Evolutionary conservation across 2,888 invertebrate species (phyloP).

Genomic region (Drosophila picticornis): DNA sequence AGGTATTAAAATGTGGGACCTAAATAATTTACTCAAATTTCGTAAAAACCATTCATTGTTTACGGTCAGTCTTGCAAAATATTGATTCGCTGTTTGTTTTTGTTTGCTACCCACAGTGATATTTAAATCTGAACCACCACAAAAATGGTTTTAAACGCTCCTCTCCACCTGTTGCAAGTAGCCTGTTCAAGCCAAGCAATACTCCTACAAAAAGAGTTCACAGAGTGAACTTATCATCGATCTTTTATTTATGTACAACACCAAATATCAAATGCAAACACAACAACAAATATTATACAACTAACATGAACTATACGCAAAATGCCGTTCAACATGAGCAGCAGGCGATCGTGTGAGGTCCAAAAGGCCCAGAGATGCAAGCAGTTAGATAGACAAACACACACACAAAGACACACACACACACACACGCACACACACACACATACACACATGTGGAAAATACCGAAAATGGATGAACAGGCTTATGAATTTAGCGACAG

Average conservation of each 20-base stretch:
- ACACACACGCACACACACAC: neutral
- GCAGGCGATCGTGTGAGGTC: slow-evolving; percentile 74
- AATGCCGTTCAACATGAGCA: slow-evolving; percentile 63
- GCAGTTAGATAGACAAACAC: slow-evolving; percentile 27
- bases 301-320: slow-evolving; percentile 68
- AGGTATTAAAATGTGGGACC: neutral
- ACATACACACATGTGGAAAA: slow-evolving; percentile 32
- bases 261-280: slow-evolving; percentile 30
- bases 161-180: slow-evolving; percentile 1
- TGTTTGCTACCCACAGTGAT: neutral
- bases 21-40: neutral
- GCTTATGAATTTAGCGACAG: slow-evolving; percentile 42
- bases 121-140: neutral
- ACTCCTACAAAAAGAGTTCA: slow-evolving; percentile 26
- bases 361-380: slow-evolving; percentile 28
- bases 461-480: slow-evolving; percentile 70
- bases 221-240: slow-evolving; percentile 52
- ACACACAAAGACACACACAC: slow-evolving; percentile 21
- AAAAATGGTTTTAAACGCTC: neutral
- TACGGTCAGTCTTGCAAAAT: neutral
- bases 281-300: slow-evolving; percentile 18
- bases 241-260: slow-evolving; percentile 45
- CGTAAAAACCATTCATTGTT: neutral
- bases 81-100: neutral
- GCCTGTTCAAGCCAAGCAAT: neutral